Evolutionary conservation across 2,113 vertebrate species (phyloP).

Genomic region (Silurus glanis): DNA sequence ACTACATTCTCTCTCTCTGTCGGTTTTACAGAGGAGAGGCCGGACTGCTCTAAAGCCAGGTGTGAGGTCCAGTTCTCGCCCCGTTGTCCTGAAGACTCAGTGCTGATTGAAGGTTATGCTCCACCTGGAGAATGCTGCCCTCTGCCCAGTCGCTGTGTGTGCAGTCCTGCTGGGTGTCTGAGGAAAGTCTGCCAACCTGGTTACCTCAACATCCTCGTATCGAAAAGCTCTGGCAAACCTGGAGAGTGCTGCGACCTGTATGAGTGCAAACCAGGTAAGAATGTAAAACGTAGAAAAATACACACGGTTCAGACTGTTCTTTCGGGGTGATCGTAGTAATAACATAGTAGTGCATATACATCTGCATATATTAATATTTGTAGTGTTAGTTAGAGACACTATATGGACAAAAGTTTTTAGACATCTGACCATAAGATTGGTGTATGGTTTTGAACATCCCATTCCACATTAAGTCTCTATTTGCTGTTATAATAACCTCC

Average conservation of each 20-base stretch:
- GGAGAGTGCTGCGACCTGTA: slow-evolving; percentile 90
- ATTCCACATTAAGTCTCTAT: no score
- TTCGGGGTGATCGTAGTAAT: no score
- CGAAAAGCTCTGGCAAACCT: slow-evolving; percentile 86
- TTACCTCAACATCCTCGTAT: slow-evolving; percentile 86
- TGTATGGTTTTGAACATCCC: no score
- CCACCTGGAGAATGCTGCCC: slow-evolving; percentile 88
- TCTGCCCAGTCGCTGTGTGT: slow-evolving; percentile 86
- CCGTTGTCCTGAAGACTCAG: slow-evolving; percentile 86
- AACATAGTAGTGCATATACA: no score
- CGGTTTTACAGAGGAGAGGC: slow-evolving; percentile 82
- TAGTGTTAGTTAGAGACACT: no score
- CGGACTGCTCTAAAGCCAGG: slow-evolving; percentile 85
- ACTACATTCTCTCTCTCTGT: slow-evolving; percentile 50
- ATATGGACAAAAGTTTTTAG: no score
- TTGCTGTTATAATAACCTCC: no score
- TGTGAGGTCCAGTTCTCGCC: slow-evolving; percentile 92
- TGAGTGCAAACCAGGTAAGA: slow-evolving; percentile 88
- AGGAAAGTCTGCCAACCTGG: slow-evolving; percentile 89
- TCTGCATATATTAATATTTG: no score
- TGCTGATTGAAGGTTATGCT: slow-evolving; percentile 88
- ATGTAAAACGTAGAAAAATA: background rate
- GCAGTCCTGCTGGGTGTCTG: slow-evolving; percentile 84
- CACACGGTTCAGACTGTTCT: background rate
- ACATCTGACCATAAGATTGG: no score